Conservation (phyloP, 2,113 vertebrate genomes). For the Tauraco erythrolophus region DNA sequence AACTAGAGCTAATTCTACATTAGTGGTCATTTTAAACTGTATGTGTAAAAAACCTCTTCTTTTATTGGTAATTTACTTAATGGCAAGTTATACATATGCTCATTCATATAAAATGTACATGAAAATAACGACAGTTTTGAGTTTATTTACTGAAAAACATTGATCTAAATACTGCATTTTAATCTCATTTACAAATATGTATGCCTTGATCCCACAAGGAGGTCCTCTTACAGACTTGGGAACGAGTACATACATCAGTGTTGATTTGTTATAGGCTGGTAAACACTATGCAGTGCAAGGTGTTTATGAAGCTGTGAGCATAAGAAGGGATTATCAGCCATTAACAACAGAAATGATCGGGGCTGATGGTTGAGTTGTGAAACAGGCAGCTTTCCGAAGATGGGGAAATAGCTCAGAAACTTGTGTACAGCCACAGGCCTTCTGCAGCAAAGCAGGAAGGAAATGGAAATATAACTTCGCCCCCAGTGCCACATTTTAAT, state of each 20-base stretch:
- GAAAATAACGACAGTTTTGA: not conserved
- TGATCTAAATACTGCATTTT: not conserved
- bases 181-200: not conserved
- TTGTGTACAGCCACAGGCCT: too few relatives aligned
- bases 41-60: not conserved
- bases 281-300: not conserved
- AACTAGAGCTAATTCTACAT: not conserved
- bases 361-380: not conserved
- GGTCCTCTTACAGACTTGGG: not conserved
- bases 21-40: not conserved
- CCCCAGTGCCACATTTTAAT: not conserved
- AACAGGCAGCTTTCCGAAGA: not conserved
- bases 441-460: not conserved
- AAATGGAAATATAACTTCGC: not conserved
- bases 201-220: not conserved
- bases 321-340: not conserved
- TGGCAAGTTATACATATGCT: not conserved
- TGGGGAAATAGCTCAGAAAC: not conserved
- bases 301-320: not conserved
- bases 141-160: not conserved
- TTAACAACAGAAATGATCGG: not conserved
- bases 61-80: not conserved
- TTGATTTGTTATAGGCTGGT: not conserved
- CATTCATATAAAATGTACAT: not conserved
- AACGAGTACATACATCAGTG: too few relatives aligned